These are phyloP conservation scores for Amphipoea lucens DNA, from an alignment of 2,888 invertebrate species.

Conservation along the genomic window DNA sequence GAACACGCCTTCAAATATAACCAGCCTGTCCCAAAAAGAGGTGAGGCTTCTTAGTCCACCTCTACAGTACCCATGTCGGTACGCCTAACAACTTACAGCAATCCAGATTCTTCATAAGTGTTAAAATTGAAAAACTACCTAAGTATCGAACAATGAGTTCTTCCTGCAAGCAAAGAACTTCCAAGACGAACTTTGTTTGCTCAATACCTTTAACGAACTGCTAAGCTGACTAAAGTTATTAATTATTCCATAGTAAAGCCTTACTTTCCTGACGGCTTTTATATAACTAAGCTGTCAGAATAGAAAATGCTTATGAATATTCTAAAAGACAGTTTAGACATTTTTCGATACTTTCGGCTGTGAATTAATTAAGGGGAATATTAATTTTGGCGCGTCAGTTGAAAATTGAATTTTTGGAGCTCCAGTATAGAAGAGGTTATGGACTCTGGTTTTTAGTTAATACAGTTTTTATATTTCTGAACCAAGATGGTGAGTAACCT, in stretches of 20 bases:
- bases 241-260: slow-evolving; percentile 49
- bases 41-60: no score
- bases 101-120: not conserved
- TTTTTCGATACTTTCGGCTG: slow-evolving; percentile 47
- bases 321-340: slow-evolving; percentile 49
- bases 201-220: slow-evolving; percentile 39
- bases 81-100: not conserved
- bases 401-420: slow-evolving; percentile 8
- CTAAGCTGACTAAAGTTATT: slow-evolving; percentile 54
- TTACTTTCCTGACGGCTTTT: slow-evolving; percentile 53
- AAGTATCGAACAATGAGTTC: slow-evolving; percentile 23
- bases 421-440: not conserved
- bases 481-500: not conserved
- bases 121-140: not conserved
- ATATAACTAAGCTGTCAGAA: slow-evolving; percentile 44
- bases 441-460: not conserved
- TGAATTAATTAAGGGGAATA: slow-evolving; percentile 47
- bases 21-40: no score
- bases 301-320: slow-evolving; percentile 52
- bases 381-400: slow-evolving; percentile 28
- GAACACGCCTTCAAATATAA: no score
- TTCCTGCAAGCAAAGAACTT: slow-evolving; percentile 14
- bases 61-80: no score
- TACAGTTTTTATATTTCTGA: not conserved
- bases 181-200: slow-evolving; percentile 46